phyloP scores from a whole-genome alignment of 1,140 invertebrate genomes.

The Trinorchestia longiramus region DNA sequence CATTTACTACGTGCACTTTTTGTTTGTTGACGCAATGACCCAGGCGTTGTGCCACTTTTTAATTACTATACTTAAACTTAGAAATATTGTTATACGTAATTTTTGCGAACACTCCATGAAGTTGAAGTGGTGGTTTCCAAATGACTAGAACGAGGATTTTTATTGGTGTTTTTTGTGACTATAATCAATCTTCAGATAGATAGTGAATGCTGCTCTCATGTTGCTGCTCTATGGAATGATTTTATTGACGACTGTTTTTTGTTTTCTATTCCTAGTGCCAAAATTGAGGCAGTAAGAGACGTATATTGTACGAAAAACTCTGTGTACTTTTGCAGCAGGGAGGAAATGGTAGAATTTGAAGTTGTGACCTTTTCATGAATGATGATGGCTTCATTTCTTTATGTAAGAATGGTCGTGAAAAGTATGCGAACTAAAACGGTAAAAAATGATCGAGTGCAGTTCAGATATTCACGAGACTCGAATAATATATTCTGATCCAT shows the following conservation, averaged over 20 bases:
- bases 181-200: neutral
- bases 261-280: neutral
- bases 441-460: neutral
- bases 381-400: neutral
- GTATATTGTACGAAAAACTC: neutral
- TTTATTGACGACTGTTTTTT: neutral
- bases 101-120: too few relatives aligned
- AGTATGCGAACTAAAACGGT: neutral
- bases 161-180: neutral
- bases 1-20: too few relatives aligned
- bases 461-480: neutral
- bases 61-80: too few relatives aligned
- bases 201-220: neutral
- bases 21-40: too few relatives aligned
- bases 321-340: neutral
- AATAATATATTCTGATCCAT: neutral
- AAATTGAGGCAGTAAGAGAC: neutral
- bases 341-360: neutral
- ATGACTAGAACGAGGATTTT: neutral
- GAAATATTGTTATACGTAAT: too few relatives aligned
- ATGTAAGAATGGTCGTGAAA: neutral
- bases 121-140: too few relatives aligned
- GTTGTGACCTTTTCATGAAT: neutral
- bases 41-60: too few relatives aligned
- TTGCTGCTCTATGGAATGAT: neutral